Conservation (phyloP, 2,113 vertebrate genomes). For the Chionis minor region DNA sequence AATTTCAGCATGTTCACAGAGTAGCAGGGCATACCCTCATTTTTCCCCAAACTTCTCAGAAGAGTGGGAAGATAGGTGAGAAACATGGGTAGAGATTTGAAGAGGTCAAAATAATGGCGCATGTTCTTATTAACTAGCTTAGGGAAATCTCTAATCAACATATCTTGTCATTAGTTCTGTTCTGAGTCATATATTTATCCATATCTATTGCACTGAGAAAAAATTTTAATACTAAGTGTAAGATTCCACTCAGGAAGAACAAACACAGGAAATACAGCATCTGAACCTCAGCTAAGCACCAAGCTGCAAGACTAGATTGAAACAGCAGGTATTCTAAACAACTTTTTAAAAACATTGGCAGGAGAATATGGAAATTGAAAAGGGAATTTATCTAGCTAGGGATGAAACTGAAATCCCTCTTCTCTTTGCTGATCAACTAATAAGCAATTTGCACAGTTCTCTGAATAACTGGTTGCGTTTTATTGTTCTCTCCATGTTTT, state of each 20-base stretch:
- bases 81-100: not conserved
- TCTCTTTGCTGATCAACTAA: not conserved
- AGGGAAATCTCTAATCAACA: not conserved
- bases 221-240: not conserved
- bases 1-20: not conserved
- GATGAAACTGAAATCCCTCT: not conserved
- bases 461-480: not conserved
- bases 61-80: fast-evolving
- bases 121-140: not conserved
- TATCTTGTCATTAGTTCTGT: not conserved
- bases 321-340: not conserved
- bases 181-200: not conserved
- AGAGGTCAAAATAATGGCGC: not conserved
- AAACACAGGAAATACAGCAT: not conserved
- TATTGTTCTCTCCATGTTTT: not conserved
- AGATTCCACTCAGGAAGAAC: not conserved
- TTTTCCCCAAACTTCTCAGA: not conserved
- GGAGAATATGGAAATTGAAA: not conserved
- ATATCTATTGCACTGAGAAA: not conserved
- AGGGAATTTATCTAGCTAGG: not conserved
- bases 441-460: not conserved
- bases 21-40: fast-evolving
- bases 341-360: not conserved
- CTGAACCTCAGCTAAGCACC: not conserved
- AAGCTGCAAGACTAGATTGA: not conserved